Evolutionary conservation across 2,888 invertebrate genomes (phyloP), one percentile per base, ranked within the genome.

Genomic region (Parnassius orleans): DNA sequence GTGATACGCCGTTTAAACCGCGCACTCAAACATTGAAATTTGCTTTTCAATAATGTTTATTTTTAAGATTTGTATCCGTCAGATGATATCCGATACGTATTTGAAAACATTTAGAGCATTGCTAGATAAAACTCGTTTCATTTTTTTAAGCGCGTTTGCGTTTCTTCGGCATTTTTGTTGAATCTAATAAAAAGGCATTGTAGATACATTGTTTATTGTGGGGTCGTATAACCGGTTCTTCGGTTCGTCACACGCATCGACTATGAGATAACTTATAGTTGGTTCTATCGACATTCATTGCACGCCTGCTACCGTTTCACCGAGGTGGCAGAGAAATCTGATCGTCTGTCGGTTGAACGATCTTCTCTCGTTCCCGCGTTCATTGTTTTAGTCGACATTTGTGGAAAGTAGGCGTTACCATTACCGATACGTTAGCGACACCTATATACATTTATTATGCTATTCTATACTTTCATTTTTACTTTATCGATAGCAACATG

Each of bases 231-330:
- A 86, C 86, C 84, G 83, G 84, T 61, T 84, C 80, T 78, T 77
- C 70, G 71, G 78, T 79, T 81, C 80, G 86, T 85, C 86, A 86
- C 85, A 88, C 87, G 81, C 80, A 78, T 78, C 75, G 78, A 71
- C 76, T 88, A 86, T 87, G 80, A 80, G 83, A 86, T 87, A 90
- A 86, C 82, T 81, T 87, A 86, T 88, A 85, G 87, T 84, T 86
- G 86, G 85, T 86, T 80, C 82, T 80, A 85, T 85, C 80, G 78
- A 79, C 83, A 88, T 88, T 87, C 86, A 82, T 83, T 77, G 80
- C 87, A 83, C 83, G 84, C 77, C 75, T 71, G 79, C 75, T 72
- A 72, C 77, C 72, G 75, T 73, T 75, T 72, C 74, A 76, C 75
- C 56, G 46, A 71, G 79, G 78, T 77, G 76, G 76, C 78, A 77